A percentile compares a stretch with the other conserved stretches of the same genome.
phyloP scores from a whole-genome alignment of 2,888 invertebrate species.

The Ophion costatus region DNA sequence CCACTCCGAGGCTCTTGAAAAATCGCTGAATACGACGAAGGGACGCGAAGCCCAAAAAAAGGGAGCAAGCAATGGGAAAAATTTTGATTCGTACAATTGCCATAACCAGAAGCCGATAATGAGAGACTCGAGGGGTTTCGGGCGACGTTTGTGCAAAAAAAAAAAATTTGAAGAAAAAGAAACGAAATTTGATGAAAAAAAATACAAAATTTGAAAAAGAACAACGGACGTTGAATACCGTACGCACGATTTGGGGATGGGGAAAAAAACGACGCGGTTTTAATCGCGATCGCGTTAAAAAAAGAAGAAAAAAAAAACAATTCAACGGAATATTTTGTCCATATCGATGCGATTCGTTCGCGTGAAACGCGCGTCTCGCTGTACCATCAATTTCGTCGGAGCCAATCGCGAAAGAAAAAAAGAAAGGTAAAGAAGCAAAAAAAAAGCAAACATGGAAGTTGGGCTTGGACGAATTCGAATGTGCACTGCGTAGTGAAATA shows the following conservation, averaged over 20 bases:
- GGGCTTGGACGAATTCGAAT: slow-evolving; percentile 26
- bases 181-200: too few relatives aligned
- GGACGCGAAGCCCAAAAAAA: not conserved
- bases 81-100: slow-evolving; percentile 32
- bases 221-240: slow-evolving; percentile 17
- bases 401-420: slow-evolving; percentile 13
- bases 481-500: slow-evolving; percentile 27
- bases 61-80: slow-evolving; percentile 13
- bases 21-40: slow-evolving; percentile 31
- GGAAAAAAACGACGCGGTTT: slow-evolving; percentile 6
- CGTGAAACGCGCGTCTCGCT: slow-evolving; percentile 5
- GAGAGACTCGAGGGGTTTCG: too few relatives aligned
- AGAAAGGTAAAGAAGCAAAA: not conserved
- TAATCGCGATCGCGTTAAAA: not conserved
- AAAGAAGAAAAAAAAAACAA: not conserved
- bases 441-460: slow-evolving; percentile 22
- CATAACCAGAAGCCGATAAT: too few relatives aligned
- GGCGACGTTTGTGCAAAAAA: not conserved
- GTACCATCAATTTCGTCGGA: slow-evolving; percentile 26
- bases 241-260: slow-evolving; percentile 28
- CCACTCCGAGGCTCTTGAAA: slow-evolving; percentile 17
- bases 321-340: not conserved
- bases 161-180: not conserved
- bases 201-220: not conserved
- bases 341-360: slow-evolving; percentile 40